Conservation (phyloP, 2,888 invertebrate genomes). For the Lithophane semibrunnea region DNA sequence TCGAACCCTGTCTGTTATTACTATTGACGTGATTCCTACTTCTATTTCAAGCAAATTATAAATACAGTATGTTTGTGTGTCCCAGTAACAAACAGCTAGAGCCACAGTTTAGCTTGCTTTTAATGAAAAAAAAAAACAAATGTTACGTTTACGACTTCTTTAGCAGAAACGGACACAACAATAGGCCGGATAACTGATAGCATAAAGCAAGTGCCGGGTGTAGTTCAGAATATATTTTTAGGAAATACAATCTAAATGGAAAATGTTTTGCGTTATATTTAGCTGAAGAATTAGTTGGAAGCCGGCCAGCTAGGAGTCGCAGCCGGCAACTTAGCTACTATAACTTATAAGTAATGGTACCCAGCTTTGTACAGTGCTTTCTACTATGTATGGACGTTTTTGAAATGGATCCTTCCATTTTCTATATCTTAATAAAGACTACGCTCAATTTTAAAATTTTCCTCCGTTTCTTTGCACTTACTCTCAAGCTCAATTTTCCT, state of each 20-base stretch:
- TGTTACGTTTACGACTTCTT: not conserved
- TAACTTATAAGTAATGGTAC: conserved; percentile 40
- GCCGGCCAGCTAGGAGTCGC: conserved; percentile 34
- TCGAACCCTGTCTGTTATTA: too few species aligned
- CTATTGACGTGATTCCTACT: too few species aligned
- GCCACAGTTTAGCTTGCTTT: not conserved
- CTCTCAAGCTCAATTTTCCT: too few species aligned
- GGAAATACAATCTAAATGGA: conserved; percentile 38
- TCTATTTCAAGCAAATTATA: too few species aligned
- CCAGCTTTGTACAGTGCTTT: not conserved
- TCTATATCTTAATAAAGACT: conserved; percentile 5
- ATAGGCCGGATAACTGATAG: conserved; percentile 17
- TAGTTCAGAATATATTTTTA: conserved; percentile 32
- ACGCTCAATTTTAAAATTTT: not conserved
- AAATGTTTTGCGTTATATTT: conserved; percentile 52
- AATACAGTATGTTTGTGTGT: not conserved
- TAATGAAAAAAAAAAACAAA: not conserved
- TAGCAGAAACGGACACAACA: conserved; percentile 18
- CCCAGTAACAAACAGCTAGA: not conserved
- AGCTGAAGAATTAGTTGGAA: conserved; percentile 52
- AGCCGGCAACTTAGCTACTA: conserved; percentile 15
- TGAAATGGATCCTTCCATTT: not conserved
- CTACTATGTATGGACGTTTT: not conserved
- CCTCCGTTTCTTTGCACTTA: not conserved
- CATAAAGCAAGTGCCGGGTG: conserved; percentile 3